Evolutionary conservation across 2,113 vertebrate species (phyloP).

Genomic region (Onychostoma macrolepis): DNA sequence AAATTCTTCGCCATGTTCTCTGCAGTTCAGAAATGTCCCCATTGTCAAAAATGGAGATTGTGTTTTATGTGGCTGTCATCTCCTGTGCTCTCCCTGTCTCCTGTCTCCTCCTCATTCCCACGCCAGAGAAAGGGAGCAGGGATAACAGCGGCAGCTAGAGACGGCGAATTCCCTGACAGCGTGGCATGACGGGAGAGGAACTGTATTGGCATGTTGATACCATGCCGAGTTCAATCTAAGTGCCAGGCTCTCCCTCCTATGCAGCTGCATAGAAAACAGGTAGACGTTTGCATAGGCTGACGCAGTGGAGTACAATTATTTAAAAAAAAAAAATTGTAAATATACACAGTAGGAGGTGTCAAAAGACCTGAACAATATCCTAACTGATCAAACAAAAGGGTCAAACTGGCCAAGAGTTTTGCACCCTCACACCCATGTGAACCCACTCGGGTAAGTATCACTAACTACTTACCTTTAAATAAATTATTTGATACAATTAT

Average conservation of each 20-base stretch:
- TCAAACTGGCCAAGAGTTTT: background rate
- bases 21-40: slow-evolving; percentile 77
- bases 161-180: slow-evolving; percentile 57
- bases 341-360: slow-evolving; percentile 3
- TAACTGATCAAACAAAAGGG: background rate
- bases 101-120: slow-evolving; percentile 54
- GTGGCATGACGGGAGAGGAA: slow-evolving; percentile 34
- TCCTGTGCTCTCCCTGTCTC: slow-evolving; percentile 65
- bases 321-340: background rate
- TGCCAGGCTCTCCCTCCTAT: slow-evolving; percentile 27
- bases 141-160: slow-evolving; percentile 52
- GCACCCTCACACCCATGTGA: background rate
- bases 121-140: slow-evolving; percentile 38
- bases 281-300: background rate
- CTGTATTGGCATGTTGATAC: slow-evolving; percentile 53
- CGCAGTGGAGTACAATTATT: background rate
- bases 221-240: slow-evolving; percentile 53
- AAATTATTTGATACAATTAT: background rate
- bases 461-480: background rate
- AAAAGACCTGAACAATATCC: background rate
- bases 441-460: background rate
- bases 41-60: slow-evolving; percentile 83
- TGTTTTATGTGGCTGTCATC: slow-evolving; percentile 78
- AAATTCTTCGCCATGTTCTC: slow-evolving; percentile 79
- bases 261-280: slow-evolving; percentile 6